Evolutionary conservation across 1,140 invertebrate species (phyloP), one percentile per base, ranked within the genome.

Genomic region (Pseudomyrmex concolor): DNA sequence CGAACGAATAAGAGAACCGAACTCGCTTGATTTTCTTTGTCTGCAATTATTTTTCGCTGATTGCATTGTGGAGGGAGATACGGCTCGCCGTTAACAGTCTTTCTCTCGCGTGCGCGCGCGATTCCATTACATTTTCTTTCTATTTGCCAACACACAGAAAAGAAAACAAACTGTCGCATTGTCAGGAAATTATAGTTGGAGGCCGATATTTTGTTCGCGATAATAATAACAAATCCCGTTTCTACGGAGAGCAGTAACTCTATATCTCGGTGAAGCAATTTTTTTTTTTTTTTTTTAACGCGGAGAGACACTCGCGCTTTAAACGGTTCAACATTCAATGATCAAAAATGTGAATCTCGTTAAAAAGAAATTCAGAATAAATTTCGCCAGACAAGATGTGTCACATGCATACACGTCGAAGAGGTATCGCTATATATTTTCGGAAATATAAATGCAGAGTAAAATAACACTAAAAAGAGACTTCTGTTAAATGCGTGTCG

Each of bases 1-100:
- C 73, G 83, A 74, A 78, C 62, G 66, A 87, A 85, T 72, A 71
- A 34, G 34, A 34, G 57, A 51, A 34, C 55, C 63, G 83, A 84
- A 84, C 48, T 51, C 63, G 63, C 63, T 85, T 76, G 34, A 85
- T 85, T 83, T 71, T 66, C 62, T 64, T 43, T 60, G 63, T 74
- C 70, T 68, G 71, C 64, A 83, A 85, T 85, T 85, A 85, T 85
- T 85, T 83, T 74, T 85, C 70, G 19, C 67, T 66, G 54, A 83
- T 84, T 66, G 81, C 62, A 60, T 80, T 22, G 34, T 64, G 66
- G 51, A 84, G 60, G 25, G 19, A 60, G 43, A 68, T 2, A n/a
- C 34, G 34, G 34, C 34, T 0, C 34, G 9, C 25, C 62, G 62
- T 78, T 59, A 74, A 67, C 45, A 51, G 19, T 22, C 17, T 60